phyloP scores from a whole-genome alignment of 2,888 invertebrate species.

The Epistrophella euchroma region DNA sequence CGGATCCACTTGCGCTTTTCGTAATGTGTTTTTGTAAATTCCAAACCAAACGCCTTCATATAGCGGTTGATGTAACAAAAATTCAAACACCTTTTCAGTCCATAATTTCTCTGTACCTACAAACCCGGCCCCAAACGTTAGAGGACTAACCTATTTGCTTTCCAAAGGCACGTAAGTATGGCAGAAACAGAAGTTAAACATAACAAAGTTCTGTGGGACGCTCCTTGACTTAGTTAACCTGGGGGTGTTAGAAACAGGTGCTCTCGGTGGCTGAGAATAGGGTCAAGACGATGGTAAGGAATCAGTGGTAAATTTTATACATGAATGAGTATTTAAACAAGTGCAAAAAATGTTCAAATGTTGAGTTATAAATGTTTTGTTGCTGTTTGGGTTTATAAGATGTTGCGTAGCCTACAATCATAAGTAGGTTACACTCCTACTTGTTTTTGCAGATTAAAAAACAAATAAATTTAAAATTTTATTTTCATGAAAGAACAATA shows the following conservation, averaged over 20 bases:
- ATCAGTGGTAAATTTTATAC: not conserved
- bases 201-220: not conserved
- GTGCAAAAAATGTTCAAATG: not conserved
- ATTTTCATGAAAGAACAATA: not conserved
- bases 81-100: not conserved
- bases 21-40: slow-evolving; percentile 1
- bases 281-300: slow-evolving; percentile 10
- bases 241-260: not conserved
- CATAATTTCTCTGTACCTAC: not conserved
- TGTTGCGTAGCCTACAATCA: not conserved
- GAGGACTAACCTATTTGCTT: slow-evolving; percentile 6
- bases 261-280: slow-evolving; percentile 1
- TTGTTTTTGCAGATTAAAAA: not conserved
- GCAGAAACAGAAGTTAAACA: not conserved
- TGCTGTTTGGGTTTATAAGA: not conserved
- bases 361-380: not conserved
- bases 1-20: not conserved
- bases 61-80: not conserved
- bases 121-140: no score
- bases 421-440: not conserved
- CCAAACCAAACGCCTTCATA: slow-evolving; percentile 7
- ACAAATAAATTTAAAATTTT: not conserved
- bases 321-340: slow-evolving; percentile 1
- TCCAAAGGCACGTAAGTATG: not conserved
- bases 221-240: not conserved